phyloP scores from a whole-genome alignment of 2,113 vertebrate species.

The Chlamydotis undulata region DNA sequence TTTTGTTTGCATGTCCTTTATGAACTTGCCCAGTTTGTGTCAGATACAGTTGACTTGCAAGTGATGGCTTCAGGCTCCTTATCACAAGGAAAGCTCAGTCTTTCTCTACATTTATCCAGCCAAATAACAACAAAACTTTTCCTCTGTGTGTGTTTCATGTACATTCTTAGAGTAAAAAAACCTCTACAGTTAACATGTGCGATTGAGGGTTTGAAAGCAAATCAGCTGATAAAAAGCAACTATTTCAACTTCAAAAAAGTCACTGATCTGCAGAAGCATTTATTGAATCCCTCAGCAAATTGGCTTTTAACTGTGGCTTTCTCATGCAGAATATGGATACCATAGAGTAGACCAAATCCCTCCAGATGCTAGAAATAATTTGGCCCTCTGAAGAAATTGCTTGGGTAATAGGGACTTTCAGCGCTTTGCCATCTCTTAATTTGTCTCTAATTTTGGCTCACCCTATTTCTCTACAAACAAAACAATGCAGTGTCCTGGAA shows the following conservation, averaged over 20 bases:
- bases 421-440: slow-evolving; percentile 6
- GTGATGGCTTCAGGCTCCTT: neutral
- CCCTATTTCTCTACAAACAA: neutral
- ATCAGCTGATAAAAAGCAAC: neutral
- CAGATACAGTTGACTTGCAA: neutral
- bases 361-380: neutral
- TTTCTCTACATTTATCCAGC: neutral
- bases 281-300: neutral
- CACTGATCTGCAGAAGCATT: neutral
- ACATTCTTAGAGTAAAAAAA: neutral
- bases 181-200: neutral
- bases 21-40: neutral
- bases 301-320: neutral
- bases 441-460: slow-evolving; percentile 21
- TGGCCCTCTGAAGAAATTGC: neutral
- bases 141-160: neutral
- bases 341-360: neutral
- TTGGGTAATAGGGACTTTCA: neutral
- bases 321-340: neutral
- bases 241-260: neutral
- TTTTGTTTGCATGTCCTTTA: neutral
- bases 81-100: neutral
- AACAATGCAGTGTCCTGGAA: neutral
- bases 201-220: neutral
- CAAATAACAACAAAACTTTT: neutral